Evolutionary conservation across 2,797 vertebrate genomes (phyloP).

Genomic region (Notoglanidium macrostoma): DNA sequence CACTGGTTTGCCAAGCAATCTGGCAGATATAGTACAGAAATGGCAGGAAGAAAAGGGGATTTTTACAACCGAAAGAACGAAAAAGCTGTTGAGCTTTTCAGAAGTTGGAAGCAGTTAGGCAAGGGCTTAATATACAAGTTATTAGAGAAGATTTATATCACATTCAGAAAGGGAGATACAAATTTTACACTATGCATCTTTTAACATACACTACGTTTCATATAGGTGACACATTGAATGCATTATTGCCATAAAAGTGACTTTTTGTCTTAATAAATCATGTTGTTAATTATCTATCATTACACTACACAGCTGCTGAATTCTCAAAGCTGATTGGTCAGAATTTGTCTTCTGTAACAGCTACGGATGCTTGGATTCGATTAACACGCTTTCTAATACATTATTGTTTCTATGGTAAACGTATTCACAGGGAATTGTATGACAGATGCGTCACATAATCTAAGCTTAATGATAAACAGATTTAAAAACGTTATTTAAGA

Average conservation of each 20-base stretch:
- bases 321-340: not conserved
- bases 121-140: not conserved
- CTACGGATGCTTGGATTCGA: not conserved
- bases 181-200: not conserved
- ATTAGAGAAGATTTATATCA: not conserved
- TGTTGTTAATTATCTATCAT: not conserved
- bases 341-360: not conserved
- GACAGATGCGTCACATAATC: not conserved
- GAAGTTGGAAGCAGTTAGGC: not conserved
- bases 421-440: not conserved
- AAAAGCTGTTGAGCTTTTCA: slow-evolving; percentile 1
- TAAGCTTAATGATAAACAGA: not conserved
- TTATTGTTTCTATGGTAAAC: not conserved
- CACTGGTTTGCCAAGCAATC: not conserved
- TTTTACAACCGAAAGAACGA: not conserved
- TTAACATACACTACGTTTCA: not conserved
- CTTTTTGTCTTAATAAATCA: too few species aligned
- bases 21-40: slow-evolving; percentile 1
- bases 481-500: not conserved
- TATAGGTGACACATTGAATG: not conserved
- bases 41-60: slow-evolving; percentile 38
- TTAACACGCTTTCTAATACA: not conserved
- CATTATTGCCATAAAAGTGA: not conserved
- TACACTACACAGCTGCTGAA: not conserved
- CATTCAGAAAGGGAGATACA: not conserved